phyloP scores from a whole-genome alignment of 2,113 vertebrate genomes.

The Hippocampus mohnikei region DNA sequence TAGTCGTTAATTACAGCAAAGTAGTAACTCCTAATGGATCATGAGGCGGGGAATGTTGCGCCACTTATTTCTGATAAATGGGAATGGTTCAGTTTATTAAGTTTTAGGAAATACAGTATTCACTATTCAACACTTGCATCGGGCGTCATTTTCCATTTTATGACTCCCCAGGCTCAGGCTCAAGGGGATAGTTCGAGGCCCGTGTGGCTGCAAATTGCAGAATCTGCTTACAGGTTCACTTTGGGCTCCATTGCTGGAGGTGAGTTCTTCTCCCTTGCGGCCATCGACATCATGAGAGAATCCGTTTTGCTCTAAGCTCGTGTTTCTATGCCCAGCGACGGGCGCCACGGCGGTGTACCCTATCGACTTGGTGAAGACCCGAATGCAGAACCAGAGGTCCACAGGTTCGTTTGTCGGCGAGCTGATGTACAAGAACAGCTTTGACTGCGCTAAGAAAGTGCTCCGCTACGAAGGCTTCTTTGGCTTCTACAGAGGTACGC shows the following conservation, averaged over 20 bases:
- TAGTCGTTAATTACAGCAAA: too few relatives aligned
- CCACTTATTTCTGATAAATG: too few relatives aligned
- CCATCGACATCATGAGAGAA: neutral
- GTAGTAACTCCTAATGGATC: too few relatives aligned
- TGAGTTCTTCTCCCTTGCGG: conserved; percentile 26
- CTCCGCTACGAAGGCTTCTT: conserved; percentile 94
- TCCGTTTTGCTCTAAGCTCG: neutral
- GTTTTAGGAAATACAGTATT: too few relatives aligned
- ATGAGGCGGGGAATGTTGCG: too few relatives aligned
- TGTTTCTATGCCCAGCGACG: conserved; percentile 73
- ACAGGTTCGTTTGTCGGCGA: conserved; percentile 89
- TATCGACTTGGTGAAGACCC: conserved; percentile 95
- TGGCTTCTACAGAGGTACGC: conserved; percentile 90
- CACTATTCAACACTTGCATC: neutral
- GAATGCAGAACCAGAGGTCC: conserved; percentile 95
- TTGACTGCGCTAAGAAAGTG: conserved; percentile 97
- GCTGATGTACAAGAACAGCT: conserved; percentile 98
- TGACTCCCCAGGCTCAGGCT: conserved; percentile 63
- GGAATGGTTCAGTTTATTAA: too few relatives aligned
- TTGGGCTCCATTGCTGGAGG: conserved; percentile 89
- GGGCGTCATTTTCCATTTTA: neutral
- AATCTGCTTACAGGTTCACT: conserved; percentile 93
- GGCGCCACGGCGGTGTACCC: conserved; percentile 95
- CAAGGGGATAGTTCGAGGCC: conserved; percentile 79
- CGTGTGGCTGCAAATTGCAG: conserved; percentile 87